Evolutionary conservation across 1,140 invertebrate genomes (phyloP), one percentile per base, ranked within the genome.

Genomic region (Drosophila asahinai): DNA sequence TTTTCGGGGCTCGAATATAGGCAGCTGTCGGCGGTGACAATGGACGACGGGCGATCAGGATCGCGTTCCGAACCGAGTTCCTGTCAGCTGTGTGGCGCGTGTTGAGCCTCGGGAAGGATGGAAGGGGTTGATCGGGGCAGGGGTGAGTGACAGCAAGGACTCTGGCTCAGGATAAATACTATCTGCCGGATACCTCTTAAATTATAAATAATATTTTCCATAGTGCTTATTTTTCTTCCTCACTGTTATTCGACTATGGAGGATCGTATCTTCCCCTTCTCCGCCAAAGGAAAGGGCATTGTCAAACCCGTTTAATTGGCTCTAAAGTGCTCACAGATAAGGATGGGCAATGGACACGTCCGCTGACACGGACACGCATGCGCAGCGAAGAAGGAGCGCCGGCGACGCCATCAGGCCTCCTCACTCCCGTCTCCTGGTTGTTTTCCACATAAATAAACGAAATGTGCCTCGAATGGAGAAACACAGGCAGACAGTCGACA

Each of bases 1-100:
- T 3, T 48, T 49, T 57, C 36, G 42, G 60, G 42, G 25, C 43
- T 64, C 36, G n/a, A 30, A 42, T n/a, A 62, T 12, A 25, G 15
- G 52, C 81, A 84, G 81, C 81, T 84, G 81, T 80, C 61, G 51
- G 36, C 49, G 42, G 19, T 62, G 33, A 49, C 47, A 79, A 72
- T 71, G 52, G 63, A 59, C 40, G 58, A 59, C 25, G 58, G 19
- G 8, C 49, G 81, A 72, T 77, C 54, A 45, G 79, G 67, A 72
- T 75, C 73, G 79, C 57, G 17, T 38, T 38, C 12, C 52, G 75
- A 72, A 58, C 71, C 64, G 74, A 55, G 65, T 49, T 62, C 67
- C 73, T 86, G 80, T 83, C 83, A 87, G 83, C 70, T 83, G 83
- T 80, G 71, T 83, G 83, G 80, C 83, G 83, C 80, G 83, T 86